Evolutionary conservation across 2,113 vertebrate genomes (phyloP).

Genomic region (Tetraodon nigroviridis): DNA sequence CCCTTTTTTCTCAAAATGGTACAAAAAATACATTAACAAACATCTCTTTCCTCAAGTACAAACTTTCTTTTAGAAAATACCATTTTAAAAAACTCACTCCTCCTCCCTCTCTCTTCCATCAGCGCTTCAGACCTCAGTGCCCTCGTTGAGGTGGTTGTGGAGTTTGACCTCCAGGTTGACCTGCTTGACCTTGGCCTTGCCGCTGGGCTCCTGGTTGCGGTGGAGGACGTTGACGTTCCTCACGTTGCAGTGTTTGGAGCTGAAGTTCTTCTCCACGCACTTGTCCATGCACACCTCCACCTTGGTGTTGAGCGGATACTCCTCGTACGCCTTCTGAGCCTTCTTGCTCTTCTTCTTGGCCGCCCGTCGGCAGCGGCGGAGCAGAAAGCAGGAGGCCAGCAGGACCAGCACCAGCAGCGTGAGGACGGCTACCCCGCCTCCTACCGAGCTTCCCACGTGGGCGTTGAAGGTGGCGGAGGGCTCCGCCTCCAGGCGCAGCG

Average conservation of each 20-base stretch:
- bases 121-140: conserved; percentile 85
- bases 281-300: conserved; percentile 80
- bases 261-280: conserved; percentile 73
- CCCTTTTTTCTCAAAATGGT: conserved; percentile 64
- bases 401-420: conserved; percentile 80
- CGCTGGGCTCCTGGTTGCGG: conserved; percentile 59
- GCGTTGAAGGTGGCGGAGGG: conserved; percentile 73
- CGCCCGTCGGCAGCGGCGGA: conserved; percentile 72
- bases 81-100: not conserved
- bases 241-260: conserved; percentile 81
- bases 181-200: conserved; percentile 78
- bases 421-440: conserved; percentile 79
- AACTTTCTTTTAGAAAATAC: conserved; percentile 77
- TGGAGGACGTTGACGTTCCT: conserved; percentile 81
- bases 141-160: conserved; percentile 89
- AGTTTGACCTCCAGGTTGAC: conserved; percentile 91
- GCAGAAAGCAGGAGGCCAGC: conserved; percentile 77
- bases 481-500: conserved; percentile 78
- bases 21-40: conserved; percentile 80
- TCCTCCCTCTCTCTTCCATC: not conserved
- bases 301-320: conserved; percentile 90
- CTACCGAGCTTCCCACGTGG: conserved; percentile 80
- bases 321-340: conserved; percentile 54
- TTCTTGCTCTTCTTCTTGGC: conserved; percentile 61
- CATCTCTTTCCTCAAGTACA: conserved; percentile 58